phyloP scores from a whole-genome alignment of 2,888 invertebrate genomes.

The Aplocera efformata region DNA sequence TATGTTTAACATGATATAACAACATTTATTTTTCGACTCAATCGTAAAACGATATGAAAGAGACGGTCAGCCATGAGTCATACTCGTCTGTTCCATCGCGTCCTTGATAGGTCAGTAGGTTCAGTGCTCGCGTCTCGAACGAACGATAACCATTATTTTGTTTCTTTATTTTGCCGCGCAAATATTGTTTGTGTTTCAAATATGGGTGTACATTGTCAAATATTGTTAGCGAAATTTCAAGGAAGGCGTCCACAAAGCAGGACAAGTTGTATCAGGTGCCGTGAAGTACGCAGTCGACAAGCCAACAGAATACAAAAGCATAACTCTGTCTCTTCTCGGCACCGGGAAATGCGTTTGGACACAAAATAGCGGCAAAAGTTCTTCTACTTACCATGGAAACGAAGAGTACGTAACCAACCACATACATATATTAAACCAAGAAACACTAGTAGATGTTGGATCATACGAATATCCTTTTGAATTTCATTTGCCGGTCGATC shows the following conservation, averaged over 20 bases:
- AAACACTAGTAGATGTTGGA: conserved; percentile 6
- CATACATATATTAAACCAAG: conserved; percentile 7
- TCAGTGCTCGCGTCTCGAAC: no score
- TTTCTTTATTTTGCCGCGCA: not conserved
- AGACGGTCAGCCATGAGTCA: no score
- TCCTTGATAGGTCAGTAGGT: no score
- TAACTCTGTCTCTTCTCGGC: conserved; percentile 30
- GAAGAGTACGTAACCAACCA: conserved; percentile 10
- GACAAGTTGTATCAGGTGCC: conserved; percentile 27
- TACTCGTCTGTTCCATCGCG: no score
- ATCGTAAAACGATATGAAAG: no score
- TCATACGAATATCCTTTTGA: conserved; percentile 22
- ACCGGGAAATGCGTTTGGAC: no score
- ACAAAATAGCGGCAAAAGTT: no score
- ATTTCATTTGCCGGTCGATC: conserved; percentile 20
- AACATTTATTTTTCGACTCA: no score
- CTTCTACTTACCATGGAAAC: conserved; percentile 10
- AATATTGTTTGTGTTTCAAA: not conserved
- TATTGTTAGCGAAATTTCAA: conserved; percentile 25
- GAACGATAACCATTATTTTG: no score
- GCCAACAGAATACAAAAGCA: conserved; percentile 24
- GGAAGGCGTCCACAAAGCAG: conserved; percentile 27
- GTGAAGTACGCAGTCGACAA: conserved; percentile 30
- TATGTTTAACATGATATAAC: no score
- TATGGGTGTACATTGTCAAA: conserved; percentile 28